phyloP scores from a whole-genome alignment of 2,888 invertebrate genomes.

The Ellobium chinense region DNA sequence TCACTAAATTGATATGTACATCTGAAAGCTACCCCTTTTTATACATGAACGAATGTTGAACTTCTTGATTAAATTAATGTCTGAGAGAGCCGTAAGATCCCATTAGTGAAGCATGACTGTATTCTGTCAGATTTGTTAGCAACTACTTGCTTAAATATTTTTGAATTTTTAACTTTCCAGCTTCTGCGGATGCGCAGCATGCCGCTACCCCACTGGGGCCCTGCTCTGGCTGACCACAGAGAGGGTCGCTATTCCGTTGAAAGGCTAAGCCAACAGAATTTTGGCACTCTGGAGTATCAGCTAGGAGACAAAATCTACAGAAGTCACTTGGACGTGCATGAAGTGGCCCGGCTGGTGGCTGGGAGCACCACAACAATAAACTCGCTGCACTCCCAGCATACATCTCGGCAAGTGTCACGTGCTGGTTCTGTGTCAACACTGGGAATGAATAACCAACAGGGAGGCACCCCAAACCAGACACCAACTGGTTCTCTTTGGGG shows the following conservation, averaged over 20 bases:
- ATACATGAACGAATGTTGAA: too few relatives aligned
- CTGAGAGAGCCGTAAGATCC: too few relatives aligned
- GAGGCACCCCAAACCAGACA: conserved; percentile 2
- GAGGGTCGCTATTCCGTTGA: conserved; percentile 39
- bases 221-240: conserved; percentile 46
- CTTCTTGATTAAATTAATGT: too few relatives aligned
- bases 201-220: conserved; percentile 51
- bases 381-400: conserved; percentile 22
- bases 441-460: background rate
- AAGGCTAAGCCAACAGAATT: conserved; percentile 12
- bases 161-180: too few relatives aligned
- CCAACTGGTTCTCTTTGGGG: conserved; percentile 30
- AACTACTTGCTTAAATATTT: background rate
- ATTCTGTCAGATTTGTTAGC: background rate
- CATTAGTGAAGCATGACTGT: too few relatives aligned
- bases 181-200: conserved; percentile 42
- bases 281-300: conserved; percentile 37
- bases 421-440: conserved; percentile 7
- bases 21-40: too few relatives aligned
- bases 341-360: conserved; percentile 41
- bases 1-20: too few relatives aligned
- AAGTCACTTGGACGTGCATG: conserved; percentile 41
- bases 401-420: conserved; percentile 3
- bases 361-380: conserved; percentile 44
- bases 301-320: conserved; percentile 34